Conservation (phyloP, 2,888 invertebrate genomes). For the Temnothorax ravouxi region DNA sequence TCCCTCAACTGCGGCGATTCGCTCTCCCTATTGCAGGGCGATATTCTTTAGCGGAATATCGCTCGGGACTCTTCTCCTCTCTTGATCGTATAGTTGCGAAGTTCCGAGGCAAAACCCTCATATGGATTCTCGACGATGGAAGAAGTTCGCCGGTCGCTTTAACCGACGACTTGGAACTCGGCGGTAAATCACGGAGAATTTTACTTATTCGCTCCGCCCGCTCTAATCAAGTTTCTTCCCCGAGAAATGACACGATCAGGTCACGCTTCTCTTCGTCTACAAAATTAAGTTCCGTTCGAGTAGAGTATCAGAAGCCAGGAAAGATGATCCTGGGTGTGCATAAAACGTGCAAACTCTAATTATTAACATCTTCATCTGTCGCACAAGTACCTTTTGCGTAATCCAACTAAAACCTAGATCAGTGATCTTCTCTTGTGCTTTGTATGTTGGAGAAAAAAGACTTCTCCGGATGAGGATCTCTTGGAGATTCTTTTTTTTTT, state of each 20-base stretch:
- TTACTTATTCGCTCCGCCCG: neutral
- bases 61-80: slow-evolving; percentile 13
- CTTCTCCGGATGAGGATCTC: slow-evolving; percentile 22
- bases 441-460: slow-evolving; percentile 38
- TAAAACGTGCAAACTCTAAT: slow-evolving; percentile 58
- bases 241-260: neutral
- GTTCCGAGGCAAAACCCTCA: neutral
- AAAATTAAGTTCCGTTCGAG: slow-evolving; percentile 2
- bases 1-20: neutral
- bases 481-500: slow-evolving; percentile 33
- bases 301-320: slow-evolving; percentile 18
- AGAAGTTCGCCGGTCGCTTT: neutral
- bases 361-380: slow-evolving; percentile 42
- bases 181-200: neutral
- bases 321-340: slow-evolving; percentile 35
- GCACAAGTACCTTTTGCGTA: slow-evolving; percentile 52
- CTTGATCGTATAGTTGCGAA: neutral
- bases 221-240: neutral
- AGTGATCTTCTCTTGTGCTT: neutral
- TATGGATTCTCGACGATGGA: slow-evolving; percentile 8
- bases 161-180: neutral
- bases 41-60: slow-evolving; percentile 40
- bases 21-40: slow-evolving; percentile 28
- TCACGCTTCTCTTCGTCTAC: neutral
- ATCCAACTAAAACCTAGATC: slow-evolving; percentile 35